Conservation (phyloP, 2,888 invertebrate genomes). For the Notocelia uddmanniana region DNA sequence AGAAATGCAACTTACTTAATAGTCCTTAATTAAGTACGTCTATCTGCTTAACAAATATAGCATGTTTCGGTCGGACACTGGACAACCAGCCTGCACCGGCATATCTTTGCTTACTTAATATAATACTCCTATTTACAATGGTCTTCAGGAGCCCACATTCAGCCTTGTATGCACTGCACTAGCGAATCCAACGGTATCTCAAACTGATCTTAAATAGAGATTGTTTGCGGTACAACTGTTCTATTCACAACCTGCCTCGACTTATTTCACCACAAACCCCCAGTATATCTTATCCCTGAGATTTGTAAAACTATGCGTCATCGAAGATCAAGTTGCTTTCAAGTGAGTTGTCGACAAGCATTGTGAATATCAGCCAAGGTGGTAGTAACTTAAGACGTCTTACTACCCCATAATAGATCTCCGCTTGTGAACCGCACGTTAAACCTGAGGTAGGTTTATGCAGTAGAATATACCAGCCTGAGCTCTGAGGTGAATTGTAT, state of each 20-base stretch:
- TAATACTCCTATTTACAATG: constrained; percentile 20
- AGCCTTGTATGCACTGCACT: constrained; percentile 8
- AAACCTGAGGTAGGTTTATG: constrained; percentile 14
- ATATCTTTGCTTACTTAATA: neutral
- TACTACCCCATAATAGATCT: neutral
- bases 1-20: no score
- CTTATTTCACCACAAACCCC: neutral
- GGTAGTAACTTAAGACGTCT: neutral
- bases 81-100: neutral
- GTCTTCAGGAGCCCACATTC: constrained; percentile 1
- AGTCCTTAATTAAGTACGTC: neutral
- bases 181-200: constrained; percentile 4
- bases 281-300: neutral
- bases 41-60: neutral
- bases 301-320: neutral
- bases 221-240: neutral
- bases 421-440: constrained; percentile 9
- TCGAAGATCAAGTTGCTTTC: neutral
- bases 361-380: neutral
- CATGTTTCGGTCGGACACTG: neutral
- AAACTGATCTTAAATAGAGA: neutral
- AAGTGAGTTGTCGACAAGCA: neutral
- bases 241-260: neutral
- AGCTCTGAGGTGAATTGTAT: constrained; percentile 14
- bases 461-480: neutral